Evolutionary conservation across 1,140 invertebrate species (phyloP), one percentile per base, ranked within the genome.

Genomic region (Drosophila subobscura): DNA sequence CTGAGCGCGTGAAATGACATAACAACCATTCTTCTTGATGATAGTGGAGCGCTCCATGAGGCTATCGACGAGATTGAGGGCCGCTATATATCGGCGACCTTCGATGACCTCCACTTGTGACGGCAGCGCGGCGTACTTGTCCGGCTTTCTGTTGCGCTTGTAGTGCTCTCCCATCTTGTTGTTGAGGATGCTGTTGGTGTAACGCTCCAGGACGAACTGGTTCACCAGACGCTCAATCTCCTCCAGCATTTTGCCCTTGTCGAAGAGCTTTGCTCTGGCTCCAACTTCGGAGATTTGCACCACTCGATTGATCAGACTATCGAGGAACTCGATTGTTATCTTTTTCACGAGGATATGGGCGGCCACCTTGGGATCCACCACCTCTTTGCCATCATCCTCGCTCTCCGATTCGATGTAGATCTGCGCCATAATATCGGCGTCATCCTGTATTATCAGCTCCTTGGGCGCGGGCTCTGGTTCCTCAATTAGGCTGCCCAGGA

Each of bases 391-490:
- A 2, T 22, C 2, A 0, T 16, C 0, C 0, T 49, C 10, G 1
- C 37, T 14, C 5, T 42, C 63, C 10, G 41, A 2, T 14, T 52
- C 64, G 7, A 14, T 51, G 23, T 25, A 6, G 10, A 70, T 68
- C 66, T 68, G 68, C 20, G 66, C 66, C 63, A 70, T 68, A 5
- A 65, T 68, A 12, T 68, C 66, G 3, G 14, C 25, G 0, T 67
- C 63, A 3, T 70, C 64, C 3, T 27, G 14, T 7, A 68, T 37
- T 1, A 46, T 6, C 5, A 53, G 27, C 10, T 20, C 22, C 14
- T 68, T 68, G 7, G 23, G 29, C 0, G 0, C 2, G 8, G 4
- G 0, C 2, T 16, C 51, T 0, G 1, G 1, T 8, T 68, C 64
- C 4, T 70, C 66, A 3, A 7, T 23, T 1, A 70, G 7, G 0